phyloP scores from a whole-genome alignment of 2,797 vertebrate genomes.

The Tokudaia muenninki region DNA sequence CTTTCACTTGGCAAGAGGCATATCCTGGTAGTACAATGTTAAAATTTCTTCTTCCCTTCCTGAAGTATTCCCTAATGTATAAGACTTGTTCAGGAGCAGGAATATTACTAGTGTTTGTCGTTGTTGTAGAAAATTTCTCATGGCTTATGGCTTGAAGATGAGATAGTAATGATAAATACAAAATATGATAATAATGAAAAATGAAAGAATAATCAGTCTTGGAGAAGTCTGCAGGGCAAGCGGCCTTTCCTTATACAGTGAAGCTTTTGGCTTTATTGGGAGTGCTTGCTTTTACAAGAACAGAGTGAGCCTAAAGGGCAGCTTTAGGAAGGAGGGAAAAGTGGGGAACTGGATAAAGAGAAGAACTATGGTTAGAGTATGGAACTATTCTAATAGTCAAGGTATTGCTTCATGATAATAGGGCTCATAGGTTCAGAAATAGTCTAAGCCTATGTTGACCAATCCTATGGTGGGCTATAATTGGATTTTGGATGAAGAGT shows the following conservation, averaged over 20 bases:
- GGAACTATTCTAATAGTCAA: neutral
- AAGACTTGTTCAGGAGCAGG: neutral
- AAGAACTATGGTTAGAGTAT: neutral
- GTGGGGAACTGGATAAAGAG: slow-evolving; percentile 26
- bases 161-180: slow-evolving; percentile 25
- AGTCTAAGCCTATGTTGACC: neutral
- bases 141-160: neutral
- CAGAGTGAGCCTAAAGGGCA: slow-evolving; percentile 29
- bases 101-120: neutral
- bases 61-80: neutral
- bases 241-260: slow-evolving; percentile 47
- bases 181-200: slow-evolving; percentile 45
- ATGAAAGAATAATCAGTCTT: slow-evolving; percentile 47
- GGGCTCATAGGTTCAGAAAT: neutral
- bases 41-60: neutral
- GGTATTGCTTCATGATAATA: neutral
- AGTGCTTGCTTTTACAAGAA: neutral
- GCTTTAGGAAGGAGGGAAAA: neutral
- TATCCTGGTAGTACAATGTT: slow-evolving; percentile 33
- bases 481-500: neutral
- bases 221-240: neutral
- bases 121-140: neutral
- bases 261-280: neutral
- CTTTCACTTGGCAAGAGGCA: neutral
- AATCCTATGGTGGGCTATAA: neutral